These are phyloP conservation scores for Cygnus atratus DNA, from an alignment of 2,113 vertebrate genomes.

Conservation along the genomic window DNA sequence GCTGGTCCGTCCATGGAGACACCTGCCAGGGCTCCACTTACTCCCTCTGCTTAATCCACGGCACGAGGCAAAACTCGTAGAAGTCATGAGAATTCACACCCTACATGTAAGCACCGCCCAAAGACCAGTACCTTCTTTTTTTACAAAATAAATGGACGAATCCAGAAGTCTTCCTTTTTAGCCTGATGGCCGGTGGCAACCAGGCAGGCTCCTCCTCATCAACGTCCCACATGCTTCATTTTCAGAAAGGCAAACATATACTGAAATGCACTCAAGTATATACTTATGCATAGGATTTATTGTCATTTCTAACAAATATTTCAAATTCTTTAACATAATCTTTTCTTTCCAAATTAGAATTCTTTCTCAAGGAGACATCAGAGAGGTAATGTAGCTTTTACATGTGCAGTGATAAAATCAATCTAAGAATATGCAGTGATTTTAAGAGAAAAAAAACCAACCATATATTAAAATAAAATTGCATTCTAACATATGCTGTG, in stretches of 20 bases:
- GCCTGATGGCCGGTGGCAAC: background rate
- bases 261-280: background rate
- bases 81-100: background rate
- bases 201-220: background rate
- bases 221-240: background rate
- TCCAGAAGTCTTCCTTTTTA: no score
- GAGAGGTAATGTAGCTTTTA: background rate
- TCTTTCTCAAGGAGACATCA: background rate
- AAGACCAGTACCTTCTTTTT: background rate
- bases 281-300: background rate
- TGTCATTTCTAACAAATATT: background rate
- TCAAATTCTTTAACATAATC: background rate
- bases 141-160: no score
- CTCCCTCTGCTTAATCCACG: background rate
- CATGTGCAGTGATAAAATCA: background rate
- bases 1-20: background rate
- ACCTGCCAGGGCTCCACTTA: background rate
- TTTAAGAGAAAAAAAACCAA: background rate
- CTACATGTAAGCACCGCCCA: background rate
- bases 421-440: background rate
- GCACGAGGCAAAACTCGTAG: background rate
- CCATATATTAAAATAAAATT: background rate
- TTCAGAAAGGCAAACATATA: background rate
- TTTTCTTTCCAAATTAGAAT: slow-evolving; percentile 4
- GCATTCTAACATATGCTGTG: background rate